A percentile compares a stretch with the other conserved stretches of the same genome.
Conservation (phyloP, 2,797 vertebrate genomes). For the Labeo calbasu region DNA sequence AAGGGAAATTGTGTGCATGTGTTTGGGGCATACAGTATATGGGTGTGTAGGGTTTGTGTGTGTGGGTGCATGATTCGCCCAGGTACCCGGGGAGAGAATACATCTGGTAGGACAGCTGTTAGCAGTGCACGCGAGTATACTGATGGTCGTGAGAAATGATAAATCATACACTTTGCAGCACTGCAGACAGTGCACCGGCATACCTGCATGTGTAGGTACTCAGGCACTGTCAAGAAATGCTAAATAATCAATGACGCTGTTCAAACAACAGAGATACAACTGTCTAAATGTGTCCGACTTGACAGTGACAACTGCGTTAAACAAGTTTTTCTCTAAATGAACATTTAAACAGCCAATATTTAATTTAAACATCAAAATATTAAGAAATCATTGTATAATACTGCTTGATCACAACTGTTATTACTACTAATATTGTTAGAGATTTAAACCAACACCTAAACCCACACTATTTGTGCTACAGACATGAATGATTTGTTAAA, state of each 20-base stretch:
- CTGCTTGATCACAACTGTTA: neutral
- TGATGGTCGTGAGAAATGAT: constrained; percentile 47
- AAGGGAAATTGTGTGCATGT: neutral
- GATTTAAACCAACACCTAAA: neutral
- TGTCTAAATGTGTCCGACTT: neutral
- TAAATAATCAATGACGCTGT: constrained; percentile 19
- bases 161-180: constrained; percentile 54
- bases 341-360: neutral
- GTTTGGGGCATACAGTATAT: neutral
- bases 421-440: neutral
- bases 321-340: neutral
- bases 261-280: constrained; percentile 1
- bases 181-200: constrained; percentile 18
- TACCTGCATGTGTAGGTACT: constrained; percentile 15
- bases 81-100: constrained; percentile 42
- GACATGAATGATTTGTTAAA: neutral
- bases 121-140: constrained; percentile 32
- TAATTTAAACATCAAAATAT: neutral
- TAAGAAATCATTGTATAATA: neutral
- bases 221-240: neutral
- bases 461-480: neutral
- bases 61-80: constrained; percentile 26
- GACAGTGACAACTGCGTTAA: neutral
- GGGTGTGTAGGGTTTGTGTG: neutral
- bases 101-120: constrained; percentile 63